These are phyloP conservation scores for Nomada flava DNA, from an alignment of 2,888 invertebrate genomes.

Conservation along the genomic window DNA sequence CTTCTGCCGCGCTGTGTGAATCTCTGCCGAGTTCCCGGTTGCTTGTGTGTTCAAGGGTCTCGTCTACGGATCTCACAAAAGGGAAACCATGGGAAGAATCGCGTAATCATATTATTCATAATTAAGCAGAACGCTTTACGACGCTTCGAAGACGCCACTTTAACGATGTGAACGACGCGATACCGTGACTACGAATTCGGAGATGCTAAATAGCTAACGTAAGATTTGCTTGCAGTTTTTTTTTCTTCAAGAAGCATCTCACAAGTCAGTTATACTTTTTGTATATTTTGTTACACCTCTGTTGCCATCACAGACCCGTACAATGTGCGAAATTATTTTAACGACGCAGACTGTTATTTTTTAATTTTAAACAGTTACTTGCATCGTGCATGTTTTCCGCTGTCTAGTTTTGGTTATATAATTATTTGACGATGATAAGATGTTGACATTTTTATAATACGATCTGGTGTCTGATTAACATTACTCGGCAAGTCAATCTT, in stretches of 20 bases:
- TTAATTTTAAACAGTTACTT: too few relatives aligned
- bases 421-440: neutral
- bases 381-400: too few relatives aligned
- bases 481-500: neutral
- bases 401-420: too few relatives aligned
- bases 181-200: conserved; percentile 53
- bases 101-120: conserved; percentile 78
- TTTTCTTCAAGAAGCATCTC: neutral
- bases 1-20: conserved; percentile 31
- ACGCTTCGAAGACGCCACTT: conserved; percentile 46
- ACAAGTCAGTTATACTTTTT: neutral
- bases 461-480: neutral
- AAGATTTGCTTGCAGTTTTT: conserved; percentile 29
- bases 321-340: too few relatives aligned
- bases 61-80: conserved; percentile 68
- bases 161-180: conserved; percentile 68
- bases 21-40: conserved; percentile 34
- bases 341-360: too few relatives aligned
- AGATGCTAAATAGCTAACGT: conserved; percentile 9
- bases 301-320: neutral
- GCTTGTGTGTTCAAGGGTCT: neutral
- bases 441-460: neutral
- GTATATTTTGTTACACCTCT: neutral
- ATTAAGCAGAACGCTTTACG: conserved; percentile 70
- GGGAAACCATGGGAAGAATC: conserved; percentile 76